Percentiles rank a stretch among this genome's conserved stretches.
These are phyloP conservation scores for Oryzias curvinotus DNA, from an alignment of 2,113 vertebrate species.

Conservation along the genomic window DNA sequence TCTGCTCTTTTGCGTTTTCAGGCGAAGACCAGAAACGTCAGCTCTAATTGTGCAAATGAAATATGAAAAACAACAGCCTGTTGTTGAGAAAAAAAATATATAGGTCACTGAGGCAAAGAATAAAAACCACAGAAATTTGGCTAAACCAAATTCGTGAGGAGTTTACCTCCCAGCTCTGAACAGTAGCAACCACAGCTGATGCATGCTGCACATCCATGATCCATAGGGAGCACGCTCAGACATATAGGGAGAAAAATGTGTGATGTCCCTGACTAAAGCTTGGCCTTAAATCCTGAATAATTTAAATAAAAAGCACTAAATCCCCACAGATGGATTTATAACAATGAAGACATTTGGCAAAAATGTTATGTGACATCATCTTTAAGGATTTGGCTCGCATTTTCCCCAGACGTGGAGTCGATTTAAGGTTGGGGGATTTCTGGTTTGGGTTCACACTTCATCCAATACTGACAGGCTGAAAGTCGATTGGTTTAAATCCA, in stretches of 20 bases:
- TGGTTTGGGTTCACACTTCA: too few relatives aligned
- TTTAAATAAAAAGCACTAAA: slow-evolving; percentile 6
- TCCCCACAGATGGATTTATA: slow-evolving; percentile 12
- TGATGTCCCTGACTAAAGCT: slow-evolving; percentile 30
- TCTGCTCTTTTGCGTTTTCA: slow-evolving; percentile 43
- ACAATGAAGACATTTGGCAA: slow-evolving; percentile 23
- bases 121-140: too few relatives aligned
- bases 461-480: neutral
- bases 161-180: slow-evolving; percentile 1
- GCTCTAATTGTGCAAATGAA: slow-evolving; percentile 26
- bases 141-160: neutral
- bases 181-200: slow-evolving; percentile 28
- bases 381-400: slow-evolving; percentile 18
- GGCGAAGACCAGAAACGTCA: slow-evolving; percentile 51
- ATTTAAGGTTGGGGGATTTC: slow-evolving; percentile 34
- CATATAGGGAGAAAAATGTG: slow-evolving; percentile 22
- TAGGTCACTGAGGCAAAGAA: too few relatives aligned
- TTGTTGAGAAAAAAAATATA: neutral
- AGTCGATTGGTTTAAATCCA: slow-evolving; percentile 20
- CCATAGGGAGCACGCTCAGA: slow-evolving; percentile 14
- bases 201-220: slow-evolving; percentile 13
- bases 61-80: slow-evolving; percentile 19
- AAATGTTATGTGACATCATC: slow-evolving; percentile 43
- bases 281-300: neutral
- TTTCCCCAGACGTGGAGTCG: slow-evolving; percentile 48